Evolutionary conservation across 2,113 vertebrate species (phyloP).

Genomic region (Epinephelus moara): DNA sequence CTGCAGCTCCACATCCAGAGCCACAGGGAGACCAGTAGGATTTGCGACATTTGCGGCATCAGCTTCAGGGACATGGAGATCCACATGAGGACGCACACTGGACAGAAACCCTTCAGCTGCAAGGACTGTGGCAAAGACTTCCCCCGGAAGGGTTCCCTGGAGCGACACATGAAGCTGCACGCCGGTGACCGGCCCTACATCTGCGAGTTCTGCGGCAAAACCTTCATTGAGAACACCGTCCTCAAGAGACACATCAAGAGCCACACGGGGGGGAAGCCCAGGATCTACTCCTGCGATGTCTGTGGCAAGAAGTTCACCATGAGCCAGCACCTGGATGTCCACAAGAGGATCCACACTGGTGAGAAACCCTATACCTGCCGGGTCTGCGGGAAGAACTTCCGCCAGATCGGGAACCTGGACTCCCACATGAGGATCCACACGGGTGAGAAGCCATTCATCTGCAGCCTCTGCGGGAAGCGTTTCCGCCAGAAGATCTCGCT

Average conservation of each 20-base stretch:
- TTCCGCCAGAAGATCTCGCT: slow-evolving; percentile 75
- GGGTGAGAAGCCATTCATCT: slow-evolving; percentile 83
- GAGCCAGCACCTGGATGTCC: slow-evolving; percentile 80
- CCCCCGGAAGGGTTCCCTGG: slow-evolving; percentile 71
- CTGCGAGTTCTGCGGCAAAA: slow-evolving; percentile 77
- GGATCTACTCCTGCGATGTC: slow-evolving; percentile 71
- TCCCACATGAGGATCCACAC: slow-evolving; percentile 88
- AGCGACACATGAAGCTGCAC: slow-evolving; percentile 72
- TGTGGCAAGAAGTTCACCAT: slow-evolving; percentile 81
- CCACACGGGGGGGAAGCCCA: slow-evolving; percentile 57
- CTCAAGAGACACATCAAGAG: slow-evolving; percentile 76
- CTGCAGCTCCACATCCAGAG: slow-evolving; percentile 68
- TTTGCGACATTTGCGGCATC: slow-evolving; percentile 77
- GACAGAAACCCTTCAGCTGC: slow-evolving; percentile 71
- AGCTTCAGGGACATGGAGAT: slow-evolving; percentile 70
- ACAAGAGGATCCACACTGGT: slow-evolving; percentile 78
- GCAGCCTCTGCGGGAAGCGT: slow-evolving; percentile 80
- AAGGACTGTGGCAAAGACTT: slow-evolving; percentile 72
- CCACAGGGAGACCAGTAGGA: slow-evolving; percentile 56
- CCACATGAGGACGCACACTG: slow-evolving; percentile 67
- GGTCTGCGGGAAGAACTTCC: slow-evolving; percentile 86
- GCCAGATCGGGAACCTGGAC: slow-evolving; percentile 85
- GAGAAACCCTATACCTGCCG: slow-evolving; percentile 79
- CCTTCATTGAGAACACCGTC: slow-evolving; percentile 62
- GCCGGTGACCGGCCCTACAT: slow-evolving; percentile 54